These are phyloP conservation scores for Jaculus jaculus DNA, from an alignment of 2,113 vertebrate genomes.

Conservation along the genomic window DNA sequence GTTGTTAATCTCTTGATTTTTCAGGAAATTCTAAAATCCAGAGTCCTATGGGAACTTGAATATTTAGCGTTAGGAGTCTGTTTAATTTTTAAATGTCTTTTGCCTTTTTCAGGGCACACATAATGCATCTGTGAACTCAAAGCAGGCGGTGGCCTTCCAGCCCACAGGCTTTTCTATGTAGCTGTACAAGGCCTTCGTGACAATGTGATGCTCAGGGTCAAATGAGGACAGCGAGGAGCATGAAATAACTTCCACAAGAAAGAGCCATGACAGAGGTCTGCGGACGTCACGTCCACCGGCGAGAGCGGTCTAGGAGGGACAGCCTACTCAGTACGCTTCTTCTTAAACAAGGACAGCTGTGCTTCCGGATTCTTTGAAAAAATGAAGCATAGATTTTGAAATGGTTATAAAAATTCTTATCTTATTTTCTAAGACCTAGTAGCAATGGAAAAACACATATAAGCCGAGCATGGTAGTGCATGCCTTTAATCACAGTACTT, in stretches of 20 bases:
- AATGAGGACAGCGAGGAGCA: neutral
- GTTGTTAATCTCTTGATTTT: neutral
- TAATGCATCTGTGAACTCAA: neutral
- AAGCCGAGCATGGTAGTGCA: no score
- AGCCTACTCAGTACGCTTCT: neutral
- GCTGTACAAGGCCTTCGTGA: neutral
- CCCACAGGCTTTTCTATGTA: neutral
- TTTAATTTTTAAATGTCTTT: neutral
- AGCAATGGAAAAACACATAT: neutral
- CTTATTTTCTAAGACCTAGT: neutral
- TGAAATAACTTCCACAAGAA: neutral
- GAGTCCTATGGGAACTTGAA: neutral
- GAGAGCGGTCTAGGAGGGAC: neutral
- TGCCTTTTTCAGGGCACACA: neutral
- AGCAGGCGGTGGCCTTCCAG: neutral
- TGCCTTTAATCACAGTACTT: no score
- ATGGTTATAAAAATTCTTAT: conserved; percentile 36
- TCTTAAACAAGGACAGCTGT: neutral
- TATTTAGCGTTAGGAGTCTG: neutral
- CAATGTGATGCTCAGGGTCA: neutral
- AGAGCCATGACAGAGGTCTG: neutral
- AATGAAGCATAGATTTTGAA: neutral
- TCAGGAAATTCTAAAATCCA: conserved; percentile 18
- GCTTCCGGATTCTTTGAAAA: neutral
- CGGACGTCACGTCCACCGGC: neutral